A percentile compares a stretch with the other conserved stretches of the same genome.
phyloP scores from a whole-genome alignment of 2,888 invertebrate species.

The Erynnis tages region DNA sequence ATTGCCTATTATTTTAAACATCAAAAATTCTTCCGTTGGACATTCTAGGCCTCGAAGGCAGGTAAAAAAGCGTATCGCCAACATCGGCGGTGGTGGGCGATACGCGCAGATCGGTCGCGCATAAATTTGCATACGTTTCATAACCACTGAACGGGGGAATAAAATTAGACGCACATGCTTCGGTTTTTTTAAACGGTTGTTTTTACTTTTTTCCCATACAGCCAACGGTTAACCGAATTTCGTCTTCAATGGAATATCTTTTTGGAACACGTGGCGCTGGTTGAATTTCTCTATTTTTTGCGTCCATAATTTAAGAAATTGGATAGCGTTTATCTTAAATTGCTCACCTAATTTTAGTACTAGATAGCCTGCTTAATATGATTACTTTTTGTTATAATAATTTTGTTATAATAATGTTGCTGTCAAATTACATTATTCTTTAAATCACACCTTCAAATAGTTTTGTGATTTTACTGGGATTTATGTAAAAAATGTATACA shows the following conservation, averaged over 20 bases:
- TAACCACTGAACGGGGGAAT: constrained; percentile 78
- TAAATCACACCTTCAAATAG: too few relatives aligned
- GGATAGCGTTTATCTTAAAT: too few relatives aligned
- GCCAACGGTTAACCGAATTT: constrained; percentile 50
- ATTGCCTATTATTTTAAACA: background rate
- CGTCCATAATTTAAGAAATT: too few relatives aligned
- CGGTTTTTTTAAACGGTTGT: constrained; percentile 65
- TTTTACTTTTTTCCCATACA: constrained; percentile 56
- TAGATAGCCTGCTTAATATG: too few relatives aligned
- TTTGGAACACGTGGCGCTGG: background rate
- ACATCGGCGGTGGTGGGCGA: constrained; percentile 44
- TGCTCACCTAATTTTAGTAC: too few relatives aligned
- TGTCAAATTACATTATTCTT: too few relatives aligned
- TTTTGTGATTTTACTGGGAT: too few relatives aligned
- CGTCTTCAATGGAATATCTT: constrained; percentile 19
- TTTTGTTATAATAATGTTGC: too few relatives aligned
- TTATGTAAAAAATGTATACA: too few relatives aligned
- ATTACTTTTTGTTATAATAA: too few relatives aligned
- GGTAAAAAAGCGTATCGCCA: constrained; percentile 42
- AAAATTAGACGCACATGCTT: constrained; percentile 77
- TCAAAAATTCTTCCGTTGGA: constrained; percentile 14
- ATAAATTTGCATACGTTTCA: constrained; percentile 81
- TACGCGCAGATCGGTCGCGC: constrained; percentile 56
- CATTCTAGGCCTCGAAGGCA: constrained; percentile 18
- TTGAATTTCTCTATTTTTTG: background rate